Conservation (phyloP, 2,113 vertebrate species). For the Phrynocephalus versicolor region DNA sequence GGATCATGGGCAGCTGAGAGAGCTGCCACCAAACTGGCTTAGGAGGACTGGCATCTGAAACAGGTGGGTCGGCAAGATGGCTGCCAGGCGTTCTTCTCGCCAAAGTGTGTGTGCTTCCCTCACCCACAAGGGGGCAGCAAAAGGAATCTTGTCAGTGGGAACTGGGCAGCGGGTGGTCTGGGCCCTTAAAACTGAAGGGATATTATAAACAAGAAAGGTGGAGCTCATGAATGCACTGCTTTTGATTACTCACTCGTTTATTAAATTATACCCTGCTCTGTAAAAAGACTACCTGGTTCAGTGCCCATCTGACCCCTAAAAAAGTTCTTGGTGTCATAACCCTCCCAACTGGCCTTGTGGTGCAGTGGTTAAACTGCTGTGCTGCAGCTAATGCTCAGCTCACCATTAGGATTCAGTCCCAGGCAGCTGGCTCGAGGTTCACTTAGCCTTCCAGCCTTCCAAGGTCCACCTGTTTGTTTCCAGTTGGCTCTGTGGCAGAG, state of each 20-base stretch:
- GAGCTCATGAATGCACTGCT: no score
- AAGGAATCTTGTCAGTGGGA: neutral
- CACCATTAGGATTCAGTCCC: no score
- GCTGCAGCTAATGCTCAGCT: no score
- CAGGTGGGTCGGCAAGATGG: conserved; percentile 5
- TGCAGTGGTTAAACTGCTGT: no score
- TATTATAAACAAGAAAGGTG: no score
- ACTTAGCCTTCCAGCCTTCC: no score
- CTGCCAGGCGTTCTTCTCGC: neutral
- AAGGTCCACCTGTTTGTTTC: no score
- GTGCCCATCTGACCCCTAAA: no score
- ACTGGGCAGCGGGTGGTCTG: no score
- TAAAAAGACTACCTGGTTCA: neutral
- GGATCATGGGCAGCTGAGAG: neutral
- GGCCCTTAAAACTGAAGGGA: neutral
- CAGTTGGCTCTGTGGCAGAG: neutral
- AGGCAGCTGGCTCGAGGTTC: no score
- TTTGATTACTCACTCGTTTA: neutral
- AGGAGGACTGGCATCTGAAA: neutral
- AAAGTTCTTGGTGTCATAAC: no score
- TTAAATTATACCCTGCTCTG: neutral
- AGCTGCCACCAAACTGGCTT: neutral
- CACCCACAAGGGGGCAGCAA: neutral
- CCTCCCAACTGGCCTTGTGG: no score
- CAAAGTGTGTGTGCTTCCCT: neutral